Evolutionary conservation across 1,140 invertebrate species (phyloP).

Genomic region (Aphelinus certus): DNA sequence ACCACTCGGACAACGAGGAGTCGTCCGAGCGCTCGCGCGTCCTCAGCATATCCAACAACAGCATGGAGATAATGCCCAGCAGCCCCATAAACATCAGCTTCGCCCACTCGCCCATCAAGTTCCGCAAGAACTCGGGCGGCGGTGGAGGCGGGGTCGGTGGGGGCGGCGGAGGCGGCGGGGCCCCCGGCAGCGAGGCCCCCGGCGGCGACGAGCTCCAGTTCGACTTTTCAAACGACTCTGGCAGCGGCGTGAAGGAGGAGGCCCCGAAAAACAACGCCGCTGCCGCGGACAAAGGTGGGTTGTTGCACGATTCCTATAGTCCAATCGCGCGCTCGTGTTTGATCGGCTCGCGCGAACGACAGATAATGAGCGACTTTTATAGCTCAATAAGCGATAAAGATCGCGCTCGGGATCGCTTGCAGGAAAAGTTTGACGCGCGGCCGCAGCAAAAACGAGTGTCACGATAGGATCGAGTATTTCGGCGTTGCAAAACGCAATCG

Average conservation of each 20-base stretch:
- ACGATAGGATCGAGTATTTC: too few species aligned
- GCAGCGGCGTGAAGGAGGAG: slow-evolving; percentile 24
- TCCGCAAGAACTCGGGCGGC: slow-evolving; percentile 41
- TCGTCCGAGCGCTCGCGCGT: slow-evolving; percentile 53
- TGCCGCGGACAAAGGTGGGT: slow-evolving; percentile 23
- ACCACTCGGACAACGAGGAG: slow-evolving; percentile 62
- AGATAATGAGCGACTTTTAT: too few species aligned
- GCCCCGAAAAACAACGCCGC: background rate
- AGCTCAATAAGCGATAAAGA: too few species aligned
- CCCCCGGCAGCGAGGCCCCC: slow-evolving; percentile 38
- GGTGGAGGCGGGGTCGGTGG: too few species aligned
- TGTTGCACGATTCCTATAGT: background rate
- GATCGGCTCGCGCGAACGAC: too few species aligned
- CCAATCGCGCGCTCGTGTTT: too few species aligned
- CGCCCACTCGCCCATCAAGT: slow-evolving; percentile 55
- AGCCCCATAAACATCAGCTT: slow-evolving; percentile 61
- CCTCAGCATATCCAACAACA: slow-evolving; percentile 57
- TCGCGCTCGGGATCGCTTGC: too few species aligned
- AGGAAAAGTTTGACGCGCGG: too few species aligned
- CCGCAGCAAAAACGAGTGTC: too few species aligned
- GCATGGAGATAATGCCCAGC: slow-evolving; percentile 60
- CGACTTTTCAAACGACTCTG: slow-evolving; percentile 46
- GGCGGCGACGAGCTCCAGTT: slow-evolving; percentile 51
- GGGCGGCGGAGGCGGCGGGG: slow-evolving; percentile 17
- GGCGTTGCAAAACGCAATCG: too few species aligned